phyloP scores from a whole-genome alignment of 30 jellyfish, hydroid and myxozoan genomes.

The Cassiopea andromeda region DNA sequence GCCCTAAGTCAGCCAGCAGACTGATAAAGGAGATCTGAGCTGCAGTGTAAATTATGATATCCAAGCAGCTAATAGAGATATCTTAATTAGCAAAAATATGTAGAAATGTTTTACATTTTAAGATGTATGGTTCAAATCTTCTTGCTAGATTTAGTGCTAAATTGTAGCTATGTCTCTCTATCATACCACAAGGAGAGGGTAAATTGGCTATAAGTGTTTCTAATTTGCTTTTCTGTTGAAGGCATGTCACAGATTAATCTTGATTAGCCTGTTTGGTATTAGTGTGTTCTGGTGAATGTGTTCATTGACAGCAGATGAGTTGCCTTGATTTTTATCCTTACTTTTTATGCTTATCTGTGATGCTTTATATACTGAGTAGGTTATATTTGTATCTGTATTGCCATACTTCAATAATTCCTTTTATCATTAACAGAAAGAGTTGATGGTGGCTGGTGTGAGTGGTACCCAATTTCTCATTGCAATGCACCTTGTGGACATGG shows the following conservation, averaged over 20 bases:
- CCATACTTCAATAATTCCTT: background rate
- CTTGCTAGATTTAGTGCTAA: no score
- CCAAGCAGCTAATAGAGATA: no score
- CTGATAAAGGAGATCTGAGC: no score
- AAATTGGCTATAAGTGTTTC: no score
- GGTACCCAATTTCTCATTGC: slow-evolving; percentile 14
- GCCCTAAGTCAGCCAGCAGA: no score
- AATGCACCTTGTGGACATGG: slow-evolving; percentile 21
- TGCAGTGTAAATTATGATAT: no score
- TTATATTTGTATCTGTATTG: background rate
- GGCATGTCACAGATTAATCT: background rate
- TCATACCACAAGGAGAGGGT: no score
- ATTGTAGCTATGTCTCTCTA: no score
- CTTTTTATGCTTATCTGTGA: background rate
- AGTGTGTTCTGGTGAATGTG: background rate
- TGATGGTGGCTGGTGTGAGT: slow-evolving; percentile 37
- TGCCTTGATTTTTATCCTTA: background rate
- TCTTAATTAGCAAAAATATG: no score
- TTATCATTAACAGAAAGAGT: background rate
- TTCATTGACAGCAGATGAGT: background rate
- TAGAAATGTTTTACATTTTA: no score
- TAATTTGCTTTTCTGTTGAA: no score
- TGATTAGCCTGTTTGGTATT: background rate
- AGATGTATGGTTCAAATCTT: no score
- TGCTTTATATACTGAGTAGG: background rate